A percentile compares a stretch with the other conserved stretches of the same genome.
These are phyloP conservation scores for Hoplodrina blanda DNA, from an alignment of 2,888 invertebrate genomes.

Conservation along the genomic window DNA sequence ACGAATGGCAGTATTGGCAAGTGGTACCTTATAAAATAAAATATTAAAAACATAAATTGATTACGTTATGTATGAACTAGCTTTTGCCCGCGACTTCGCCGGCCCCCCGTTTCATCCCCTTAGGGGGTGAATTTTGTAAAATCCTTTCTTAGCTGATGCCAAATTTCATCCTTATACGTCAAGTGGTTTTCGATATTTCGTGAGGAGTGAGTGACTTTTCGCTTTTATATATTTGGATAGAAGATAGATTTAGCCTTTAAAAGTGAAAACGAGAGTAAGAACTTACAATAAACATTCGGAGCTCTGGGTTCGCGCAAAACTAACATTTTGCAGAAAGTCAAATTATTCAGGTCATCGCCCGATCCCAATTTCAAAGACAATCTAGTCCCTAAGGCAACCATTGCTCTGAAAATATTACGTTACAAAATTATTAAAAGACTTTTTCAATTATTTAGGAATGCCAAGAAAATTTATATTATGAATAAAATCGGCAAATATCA, in stretches of 20 bases:
- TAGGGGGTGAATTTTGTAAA: too few relatives aligned
- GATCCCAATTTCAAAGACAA: conserved; percentile 21
- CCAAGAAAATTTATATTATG: conserved; percentile 2
- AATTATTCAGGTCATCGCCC: conserved; percentile 6
- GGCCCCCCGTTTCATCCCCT: too few relatives aligned
- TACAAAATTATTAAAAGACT: conserved; percentile 13
- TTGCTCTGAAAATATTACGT: conserved; percentile 3
- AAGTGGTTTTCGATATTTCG: too few relatives aligned
- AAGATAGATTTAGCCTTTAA: background rate
- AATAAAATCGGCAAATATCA: background rate
- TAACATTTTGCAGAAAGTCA: conserved; percentile 1
- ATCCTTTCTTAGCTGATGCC: too few relatives aligned
- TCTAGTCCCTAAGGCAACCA: background rate
- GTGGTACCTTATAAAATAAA: too few relatives aligned
- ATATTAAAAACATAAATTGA: too few relatives aligned
- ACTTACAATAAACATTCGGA: background rate
- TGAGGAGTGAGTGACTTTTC: too few relatives aligned
- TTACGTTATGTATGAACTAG: too few relatives aligned
- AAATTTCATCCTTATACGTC: too few relatives aligned
- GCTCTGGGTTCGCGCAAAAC: background rate
- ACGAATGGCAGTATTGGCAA: too few relatives aligned
- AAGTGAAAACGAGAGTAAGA: background rate
- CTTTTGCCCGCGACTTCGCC: too few relatives aligned
- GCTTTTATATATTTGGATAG: too few relatives aligned
- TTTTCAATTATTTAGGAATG: conserved; percentile 5